Evolutionary conservation across 92 coral and sea anemone species (phyloP), one percentile per base, ranked within the genome.

Genomic region (Epizoanthus stellaris): DNA sequence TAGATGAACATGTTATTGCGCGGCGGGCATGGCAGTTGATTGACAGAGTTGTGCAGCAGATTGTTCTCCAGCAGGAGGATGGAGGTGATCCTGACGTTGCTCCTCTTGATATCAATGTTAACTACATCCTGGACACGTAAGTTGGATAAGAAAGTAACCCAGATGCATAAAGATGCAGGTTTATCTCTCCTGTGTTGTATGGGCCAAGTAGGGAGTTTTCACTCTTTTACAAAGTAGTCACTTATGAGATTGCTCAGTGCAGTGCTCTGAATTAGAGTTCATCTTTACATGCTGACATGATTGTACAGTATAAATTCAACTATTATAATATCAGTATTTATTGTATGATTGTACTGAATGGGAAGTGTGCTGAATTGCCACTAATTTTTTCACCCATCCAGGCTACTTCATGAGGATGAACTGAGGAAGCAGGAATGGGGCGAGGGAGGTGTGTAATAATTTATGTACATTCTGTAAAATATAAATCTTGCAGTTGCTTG

Each of bases 61-160:
- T 97, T 34, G 92, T 94, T 39, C 86, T 93, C 0, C 99, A 97
- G 87, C 91, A 91, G 73, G 99, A 97, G 40, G 98, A 97, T 65
- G 99, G 99, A 16, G 94, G 94, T 40, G 99, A 97, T 60, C 99
- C 98, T 0, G 99, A 97, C 88, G 97, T 97, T 2, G 95, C 98
- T 9, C 94, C 98, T 3, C 77, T 97, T 53, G 98, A 95, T 61
- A 92, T 97, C 82, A 97, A 97, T 67, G 99, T 97, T 23, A 97
- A 91, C 80, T 93, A 82, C 75, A 95, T 97, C 60, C 87, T 97
- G 34, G 99, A 97, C 88, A 89, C 95, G 99, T 97, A 76, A 82
- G 99, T 91, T 52, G 56, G 56, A 52, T 2, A 3, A 0, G 52
- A 45, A 45, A 45, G 11, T 45, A 6, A 45, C 14, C 10, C 3